A percentile compares a stretch with the other conserved stretches of the same genome.
These are phyloP conservation scores for Xiphophorus hellerii DNA, from an alignment of 2,113 vertebrate species.

Conservation along the genomic window DNA sequence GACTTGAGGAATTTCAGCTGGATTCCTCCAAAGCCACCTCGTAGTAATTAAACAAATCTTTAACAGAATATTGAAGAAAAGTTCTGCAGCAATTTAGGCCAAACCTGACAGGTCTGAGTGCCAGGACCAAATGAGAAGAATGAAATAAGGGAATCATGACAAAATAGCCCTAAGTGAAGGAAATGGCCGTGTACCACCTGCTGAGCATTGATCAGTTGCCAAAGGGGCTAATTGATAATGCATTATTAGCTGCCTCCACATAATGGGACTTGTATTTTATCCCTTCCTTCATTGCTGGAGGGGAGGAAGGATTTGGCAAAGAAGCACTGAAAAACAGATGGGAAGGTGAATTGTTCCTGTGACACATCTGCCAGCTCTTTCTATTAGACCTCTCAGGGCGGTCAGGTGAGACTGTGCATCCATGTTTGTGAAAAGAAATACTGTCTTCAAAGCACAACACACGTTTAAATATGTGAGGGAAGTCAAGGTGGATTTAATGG, in stretches of 20 bases:
- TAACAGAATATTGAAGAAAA: constrained; percentile 75
- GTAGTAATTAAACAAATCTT: constrained; percentile 77
- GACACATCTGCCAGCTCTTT: constrained; percentile 74
- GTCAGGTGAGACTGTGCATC: constrained; percentile 38
- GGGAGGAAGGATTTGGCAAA: constrained; percentile 63
- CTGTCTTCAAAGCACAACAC: constrained; percentile 42
- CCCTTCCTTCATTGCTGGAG: constrained; percentile 72
- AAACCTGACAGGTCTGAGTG: constrained; percentile 67
- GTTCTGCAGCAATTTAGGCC: constrained; percentile 72
- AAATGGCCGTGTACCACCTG: constrained; percentile 81
- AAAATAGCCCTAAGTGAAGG: constrained; percentile 74
- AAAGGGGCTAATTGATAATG: constrained; percentile 84
- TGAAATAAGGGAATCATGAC: constrained; percentile 75
- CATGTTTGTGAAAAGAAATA: not conserved
- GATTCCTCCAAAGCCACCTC: constrained; percentile 30
- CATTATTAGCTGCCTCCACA: constrained; percentile 79
- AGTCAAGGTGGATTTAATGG: constrained; percentile 63
- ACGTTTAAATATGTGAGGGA: constrained; percentile 27
- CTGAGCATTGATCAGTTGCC: constrained; percentile 81
- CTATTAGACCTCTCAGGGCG: constrained; percentile 66
- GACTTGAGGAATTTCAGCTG: constrained; percentile 28
- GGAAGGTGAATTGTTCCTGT: constrained; percentile 79
- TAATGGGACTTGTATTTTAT: constrained; percentile 83
- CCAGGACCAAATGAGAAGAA: constrained; percentile 73
- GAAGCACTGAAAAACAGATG: constrained; percentile 77